A percentile compares a stretch with the other conserved stretches of the same genome.
Conservation (phyloP, 2,797 vertebrate species). For the Neopelma chrysocephalum region DNA sequence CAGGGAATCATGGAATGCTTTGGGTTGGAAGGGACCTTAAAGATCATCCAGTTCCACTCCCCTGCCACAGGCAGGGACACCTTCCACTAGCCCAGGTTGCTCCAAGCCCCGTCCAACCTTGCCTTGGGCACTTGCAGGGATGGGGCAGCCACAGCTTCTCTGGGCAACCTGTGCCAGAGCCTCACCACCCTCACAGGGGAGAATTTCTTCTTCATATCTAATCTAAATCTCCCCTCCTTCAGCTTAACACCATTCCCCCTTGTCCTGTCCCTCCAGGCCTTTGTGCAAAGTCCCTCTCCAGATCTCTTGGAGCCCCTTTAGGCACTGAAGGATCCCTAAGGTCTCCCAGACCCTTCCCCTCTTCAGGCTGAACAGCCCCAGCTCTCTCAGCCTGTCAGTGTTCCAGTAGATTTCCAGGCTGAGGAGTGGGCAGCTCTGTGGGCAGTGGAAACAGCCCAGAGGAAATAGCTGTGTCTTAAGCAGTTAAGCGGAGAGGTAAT, state of each 20-base stretch:
- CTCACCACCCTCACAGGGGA: accelerated
- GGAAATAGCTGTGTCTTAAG: background rate
- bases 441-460: background rate
- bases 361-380: background rate
- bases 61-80: background rate
- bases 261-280: background rate
- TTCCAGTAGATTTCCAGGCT: background rate
- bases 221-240: background rate
- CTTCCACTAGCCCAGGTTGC: accelerated
- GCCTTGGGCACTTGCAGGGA: background rate
- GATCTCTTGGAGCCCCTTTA: background rate
- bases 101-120: accelerated
- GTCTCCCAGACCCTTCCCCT: background rate
- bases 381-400: background rate
- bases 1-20: background rate
- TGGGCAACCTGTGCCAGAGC: background rate
- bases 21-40: background rate
- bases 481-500: background rate
- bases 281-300: background rate
- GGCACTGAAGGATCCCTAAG: background rate
- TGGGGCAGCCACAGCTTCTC: background rate
- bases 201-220: background rate
- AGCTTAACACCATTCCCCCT: background rate
- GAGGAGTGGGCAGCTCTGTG: background rate
- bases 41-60: background rate